Base-by-base conservation (phyloP, 2,888 invertebrate genomes). In the Macaria liturata region DNA sequence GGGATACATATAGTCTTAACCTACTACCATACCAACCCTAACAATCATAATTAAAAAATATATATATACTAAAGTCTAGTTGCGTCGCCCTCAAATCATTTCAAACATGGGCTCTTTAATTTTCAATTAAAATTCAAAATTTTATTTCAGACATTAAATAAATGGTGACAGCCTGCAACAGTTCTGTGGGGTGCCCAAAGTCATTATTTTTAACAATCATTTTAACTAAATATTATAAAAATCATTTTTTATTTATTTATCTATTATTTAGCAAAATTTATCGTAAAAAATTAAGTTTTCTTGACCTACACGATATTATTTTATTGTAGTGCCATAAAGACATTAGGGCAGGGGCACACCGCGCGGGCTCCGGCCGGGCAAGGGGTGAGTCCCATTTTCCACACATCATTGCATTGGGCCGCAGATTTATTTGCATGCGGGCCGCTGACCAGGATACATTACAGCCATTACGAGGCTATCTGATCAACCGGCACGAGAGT, bases 351-450 rank as follows among this genome's bases (percentile, higher is more conserved):
- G 64, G 72, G 70, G 66, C 72, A 73, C 61, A 69, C 65, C 66
- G 71, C 68, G 56, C 69, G 72, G 70, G 66, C 65, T 66, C 72
- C 71, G 66, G 65, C 66, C 57, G 67, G 75, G 84, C 80, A 84
- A 86, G 80, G 86, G 87, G 84, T 86, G 84, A 82, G 81, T 75
- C 80, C 88, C 89, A 92, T 92, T 92, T 86, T 91, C 88, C 89
- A 91, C 92, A 92, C 91, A 91, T 92, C 91, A 92, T 91, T 92
- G 92, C 92, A 91, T 91, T 80, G 86, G 88, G 83, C 81, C 86
- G 85, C 86, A 89, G 92, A 92, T 92, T 92, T 92, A 92, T 92
- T 92, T 91, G 92, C 92, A 91, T 92, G 92, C 91, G 91, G 92
- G 91, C 91, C 87, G 90, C 90, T 91, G 91, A 89, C 90, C 91